Evolutionary conservation across 92 coral and sea anemone species (phyloP).

Genomic region (Isaurus tuberculatus): DNA sequence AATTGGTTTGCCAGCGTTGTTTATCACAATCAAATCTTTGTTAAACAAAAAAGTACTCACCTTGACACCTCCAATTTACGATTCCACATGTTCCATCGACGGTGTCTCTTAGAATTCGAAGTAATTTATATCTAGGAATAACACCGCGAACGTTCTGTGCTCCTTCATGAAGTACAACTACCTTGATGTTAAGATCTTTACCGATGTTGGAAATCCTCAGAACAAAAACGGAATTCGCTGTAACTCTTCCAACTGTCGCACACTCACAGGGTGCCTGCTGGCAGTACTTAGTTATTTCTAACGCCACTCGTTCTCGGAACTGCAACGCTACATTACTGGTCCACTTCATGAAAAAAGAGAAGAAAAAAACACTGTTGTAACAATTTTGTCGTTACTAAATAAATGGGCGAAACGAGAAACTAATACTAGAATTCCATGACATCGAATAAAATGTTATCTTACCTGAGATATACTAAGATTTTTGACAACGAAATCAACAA

Average conservation of each 20-base stretch:
- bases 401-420: not conserved
- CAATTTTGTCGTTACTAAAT: not conserved
- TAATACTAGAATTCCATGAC: not conserved
- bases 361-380: not conserved
- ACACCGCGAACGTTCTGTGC: not conserved
- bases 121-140: not conserved
- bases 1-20: not conserved
- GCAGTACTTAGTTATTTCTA: constrained; percentile 17
- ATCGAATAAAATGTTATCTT: not conserved
- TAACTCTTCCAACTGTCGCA: not conserved
- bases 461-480: constrained; percentile 3
- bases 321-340: not conserved
- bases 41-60: not conserved
- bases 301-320: constrained; percentile 3
- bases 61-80: constrained; percentile 18
- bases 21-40: not conserved
- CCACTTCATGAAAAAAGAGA: not conserved
- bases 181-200: constrained; percentile 18
- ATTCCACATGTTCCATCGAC: constrained; percentile 26
- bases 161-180: constrained; percentile 18
- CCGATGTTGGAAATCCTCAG: constrained; percentile 1
- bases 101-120: constrained; percentile 19
- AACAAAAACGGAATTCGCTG: not conserved
- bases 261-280: constrained; percentile 18
- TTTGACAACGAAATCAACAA: constrained; percentile 9